These are phyloP conservation scores for Balearica regulorum DNA, from an alignment of 2,797 vertebrate species.

Conservation along the genomic window DNA sequence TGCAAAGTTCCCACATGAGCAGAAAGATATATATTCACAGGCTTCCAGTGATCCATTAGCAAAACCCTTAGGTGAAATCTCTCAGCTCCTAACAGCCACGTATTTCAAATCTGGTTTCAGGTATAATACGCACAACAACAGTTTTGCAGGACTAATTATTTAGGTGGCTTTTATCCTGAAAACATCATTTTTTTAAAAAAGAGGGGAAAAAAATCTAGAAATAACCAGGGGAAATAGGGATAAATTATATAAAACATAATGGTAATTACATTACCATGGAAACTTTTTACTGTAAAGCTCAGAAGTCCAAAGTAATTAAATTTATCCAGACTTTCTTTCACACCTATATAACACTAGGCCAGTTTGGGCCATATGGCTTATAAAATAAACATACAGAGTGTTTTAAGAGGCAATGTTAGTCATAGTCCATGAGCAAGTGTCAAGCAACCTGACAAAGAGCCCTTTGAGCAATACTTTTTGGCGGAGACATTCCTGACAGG, in stretches of 20 bases:
- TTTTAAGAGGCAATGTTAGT: slow-evolving; percentile 27
- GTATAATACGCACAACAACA: not conserved
- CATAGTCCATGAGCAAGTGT: slow-evolving; percentile 19
- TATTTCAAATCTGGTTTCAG: not conserved
- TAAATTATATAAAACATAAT: not conserved
- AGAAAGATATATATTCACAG: slow-evolving; percentile 3
- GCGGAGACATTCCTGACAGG: not conserved
- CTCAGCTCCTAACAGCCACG: not conserved
- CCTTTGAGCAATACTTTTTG: not conserved
- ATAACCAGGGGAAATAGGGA: not conserved
- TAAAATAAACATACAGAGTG: slow-evolving; percentile 40
- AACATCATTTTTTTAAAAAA: not conserved
- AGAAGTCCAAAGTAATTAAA: slow-evolving; percentile 32
- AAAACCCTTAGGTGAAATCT: slow-evolving; percentile 32
- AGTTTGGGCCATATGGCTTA: slow-evolving; percentile 22
- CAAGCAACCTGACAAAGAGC: slow-evolving; percentile 24
- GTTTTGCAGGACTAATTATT: not conserved
- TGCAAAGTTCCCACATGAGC: slow-evolving; percentile 2
- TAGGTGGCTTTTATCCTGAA: not conserved
- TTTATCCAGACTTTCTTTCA: slow-evolving; percentile 2
- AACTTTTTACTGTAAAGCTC: slow-evolving; percentile 4
- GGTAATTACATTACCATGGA: not conserved
- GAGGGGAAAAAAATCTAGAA: not conserved
- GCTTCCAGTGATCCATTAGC: not conserved
- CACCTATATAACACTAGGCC: not conserved